Evolutionary conservation across 2,888 invertebrate species (phyloP).

Genomic region (Tenthredo livida): DNA sequence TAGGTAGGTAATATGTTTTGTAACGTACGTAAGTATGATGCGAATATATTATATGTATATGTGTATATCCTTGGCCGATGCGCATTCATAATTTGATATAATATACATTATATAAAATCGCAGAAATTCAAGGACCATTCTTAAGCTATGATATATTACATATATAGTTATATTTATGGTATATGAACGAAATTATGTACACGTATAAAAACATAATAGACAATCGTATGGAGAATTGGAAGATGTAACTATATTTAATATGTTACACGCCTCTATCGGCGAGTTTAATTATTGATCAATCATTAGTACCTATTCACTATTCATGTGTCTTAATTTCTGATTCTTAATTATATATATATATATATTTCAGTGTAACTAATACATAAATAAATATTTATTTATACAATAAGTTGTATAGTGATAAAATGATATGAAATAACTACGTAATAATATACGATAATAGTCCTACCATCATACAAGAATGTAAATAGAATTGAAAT

Average conservation of each 20-base stretch:
- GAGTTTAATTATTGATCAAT: slow-evolving; percentile 27
- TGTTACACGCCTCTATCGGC: not conserved
- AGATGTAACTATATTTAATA: slow-evolving; percentile 3
- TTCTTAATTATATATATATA: not conserved
- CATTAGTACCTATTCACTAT: slow-evolving; percentile 42
- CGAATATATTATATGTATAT: not conserved
- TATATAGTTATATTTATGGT: not conserved
- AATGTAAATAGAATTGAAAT: slow-evolving; percentile 69
- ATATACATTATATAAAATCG: slow-evolving; percentile 30
- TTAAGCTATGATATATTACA: not conserved
- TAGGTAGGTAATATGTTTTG: not conserved
- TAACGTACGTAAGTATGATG: not conserved
- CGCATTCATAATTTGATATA: slow-evolving; percentile 18
- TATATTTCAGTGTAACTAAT: slow-evolving; percentile 23
- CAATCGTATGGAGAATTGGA: slow-evolving; percentile 31
- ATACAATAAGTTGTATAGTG: slow-evolving; percentile 1
- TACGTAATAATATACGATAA: slow-evolving; percentile 41
- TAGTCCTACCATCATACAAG: slow-evolving; percentile 56
- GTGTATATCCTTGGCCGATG: not conserved
- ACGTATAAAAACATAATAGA: not conserved
- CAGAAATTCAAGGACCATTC: slow-evolving; percentile 40
- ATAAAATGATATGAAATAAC: slow-evolving; percentile 52
- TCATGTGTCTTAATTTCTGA: slow-evolving; percentile 45
- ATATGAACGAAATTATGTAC: not conserved
- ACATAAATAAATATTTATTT: not conserved